These are phyloP conservation scores for Hippocampus kuda DNA, from an alignment of 2,797 vertebrate species.

Conservation along the genomic window DNA sequence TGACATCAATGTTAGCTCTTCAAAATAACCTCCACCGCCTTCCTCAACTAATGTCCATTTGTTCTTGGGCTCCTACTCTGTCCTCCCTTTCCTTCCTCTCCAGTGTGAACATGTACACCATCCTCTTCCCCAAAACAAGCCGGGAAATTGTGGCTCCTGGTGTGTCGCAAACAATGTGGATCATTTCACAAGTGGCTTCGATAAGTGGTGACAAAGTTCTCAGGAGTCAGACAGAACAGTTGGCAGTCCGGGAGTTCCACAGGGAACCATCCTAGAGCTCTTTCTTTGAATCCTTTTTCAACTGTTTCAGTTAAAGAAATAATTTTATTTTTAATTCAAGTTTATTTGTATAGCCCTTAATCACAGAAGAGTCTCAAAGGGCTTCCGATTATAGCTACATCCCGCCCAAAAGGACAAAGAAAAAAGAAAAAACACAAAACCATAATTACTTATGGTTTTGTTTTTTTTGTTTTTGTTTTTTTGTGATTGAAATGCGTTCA, in stretches of 20 bases:
- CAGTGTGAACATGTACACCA: not conserved
- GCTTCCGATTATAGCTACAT: too few species aligned
- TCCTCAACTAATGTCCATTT: constrained; percentile 26
- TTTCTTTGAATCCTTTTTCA: not conserved
- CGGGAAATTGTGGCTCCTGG: not conserved
- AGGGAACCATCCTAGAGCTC: not conserved
- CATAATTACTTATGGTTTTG: too few species aligned
- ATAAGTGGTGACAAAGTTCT: too few species aligned
- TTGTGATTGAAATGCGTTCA: too few species aligned
- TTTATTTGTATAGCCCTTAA: not conserved
- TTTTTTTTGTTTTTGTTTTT: too few species aligned
- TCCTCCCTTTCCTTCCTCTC: constrained; percentile 9
- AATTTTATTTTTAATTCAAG: not conserved
- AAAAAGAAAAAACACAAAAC: too few species aligned
- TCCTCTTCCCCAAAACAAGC: not conserved
- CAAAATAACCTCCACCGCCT: constrained; percentile 27
- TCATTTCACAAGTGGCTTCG: not conserved
- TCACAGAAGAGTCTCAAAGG: too few species aligned
- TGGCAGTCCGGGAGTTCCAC: not conserved
- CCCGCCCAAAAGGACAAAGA: too few species aligned
- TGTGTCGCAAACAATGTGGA: not conserved
- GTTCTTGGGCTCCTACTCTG: constrained; percentile 2
- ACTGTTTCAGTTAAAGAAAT: not conserved
- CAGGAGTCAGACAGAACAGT: too few species aligned
- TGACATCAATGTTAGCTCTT: not conserved